These are phyloP conservation scores for Drosophila bifasciata DNA, from an alignment of 1,140 invertebrate species.

Conservation along the genomic window DNA sequence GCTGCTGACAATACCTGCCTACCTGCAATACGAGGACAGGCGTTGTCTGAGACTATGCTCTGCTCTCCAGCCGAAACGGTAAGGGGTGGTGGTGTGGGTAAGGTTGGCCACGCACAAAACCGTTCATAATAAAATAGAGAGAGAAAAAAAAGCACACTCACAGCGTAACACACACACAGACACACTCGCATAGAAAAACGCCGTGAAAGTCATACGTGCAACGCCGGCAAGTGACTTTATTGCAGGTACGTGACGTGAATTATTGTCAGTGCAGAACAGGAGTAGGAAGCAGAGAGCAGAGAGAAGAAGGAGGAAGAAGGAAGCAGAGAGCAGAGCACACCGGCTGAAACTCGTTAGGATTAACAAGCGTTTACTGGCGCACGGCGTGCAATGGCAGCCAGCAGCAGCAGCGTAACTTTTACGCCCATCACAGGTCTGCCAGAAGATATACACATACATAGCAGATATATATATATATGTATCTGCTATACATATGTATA, in stretches of 20 bases:
- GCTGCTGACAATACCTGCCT: conserved; percentile 43
- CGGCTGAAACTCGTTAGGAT: conserved; percentile 77
- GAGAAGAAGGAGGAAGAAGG: conserved; percentile 3
- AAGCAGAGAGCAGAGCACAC: conserved; percentile 4
- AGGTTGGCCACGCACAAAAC: conserved; percentile 73
- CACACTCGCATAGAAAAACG: conserved; percentile 33
- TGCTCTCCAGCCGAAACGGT: too few species aligned
- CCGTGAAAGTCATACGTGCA: conserved; percentile 81
- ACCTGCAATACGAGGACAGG: conserved; percentile 27
- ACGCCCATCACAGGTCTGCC: conserved; percentile 35
- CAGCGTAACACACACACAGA: background rate
- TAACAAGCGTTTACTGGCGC: conserved; percentile 81
- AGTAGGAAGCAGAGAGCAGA: background rate
- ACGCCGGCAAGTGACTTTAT: conserved; percentile 81
- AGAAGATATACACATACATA: conserved; percentile 21
- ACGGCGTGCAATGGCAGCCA: conserved; percentile 62
- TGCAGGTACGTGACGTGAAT: conserved; percentile 81
- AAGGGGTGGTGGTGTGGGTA: too few species aligned
- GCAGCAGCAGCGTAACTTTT: conserved; percentile 38
- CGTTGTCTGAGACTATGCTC: too few species aligned
- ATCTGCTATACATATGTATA: conserved; percentile 23
- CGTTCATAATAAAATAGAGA: conserved; percentile 77
- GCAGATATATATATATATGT: conserved; percentile 25
- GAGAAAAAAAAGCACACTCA: conserved; percentile 23
- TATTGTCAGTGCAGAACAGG: conserved; percentile 63